Evolutionary conservation across 1,140 invertebrate species (phyloP).

Genomic region (Bombus terrestris): DNA sequence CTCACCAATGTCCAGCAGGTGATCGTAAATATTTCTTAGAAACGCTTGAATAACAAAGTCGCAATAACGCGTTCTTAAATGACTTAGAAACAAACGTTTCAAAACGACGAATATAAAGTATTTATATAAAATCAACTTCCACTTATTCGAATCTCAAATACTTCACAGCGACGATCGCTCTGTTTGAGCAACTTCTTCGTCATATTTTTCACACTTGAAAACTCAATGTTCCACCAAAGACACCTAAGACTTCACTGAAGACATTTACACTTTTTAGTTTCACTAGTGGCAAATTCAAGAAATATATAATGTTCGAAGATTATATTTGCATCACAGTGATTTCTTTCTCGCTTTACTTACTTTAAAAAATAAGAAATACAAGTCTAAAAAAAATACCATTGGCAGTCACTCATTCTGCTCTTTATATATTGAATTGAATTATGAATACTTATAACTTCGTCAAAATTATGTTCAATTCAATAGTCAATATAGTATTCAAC

Average conservation of each 20-base stretch:
- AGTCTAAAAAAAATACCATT: constrained; percentile 44
- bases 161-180: constrained; percentile 41
- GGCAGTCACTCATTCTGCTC: constrained; percentile 40
- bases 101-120: constrained; percentile 60
- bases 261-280: constrained; percentile 46
- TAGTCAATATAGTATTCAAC: background rate
- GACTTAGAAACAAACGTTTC: constrained; percentile 56
- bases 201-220: constrained; percentile 32
- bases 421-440: constrained; percentile 35
- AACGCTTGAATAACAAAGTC: constrained; percentile 54
- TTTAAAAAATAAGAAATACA: constrained; percentile 33
- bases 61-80: constrained; percentile 55
- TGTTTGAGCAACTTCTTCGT: constrained; percentile 48
- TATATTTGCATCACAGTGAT: constrained; percentile 45
- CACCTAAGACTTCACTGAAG: constrained; percentile 19
- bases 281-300: constrained; percentile 43
- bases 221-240: constrained; percentile 47
- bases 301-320: constrained; percentile 42
- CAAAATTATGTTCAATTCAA: constrained; percentile 19
- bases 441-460: constrained; percentile 13
- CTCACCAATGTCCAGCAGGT: constrained; percentile 57
- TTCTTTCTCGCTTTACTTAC: constrained; percentile 34
- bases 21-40: constrained; percentile 56
- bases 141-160: constrained; percentile 57
- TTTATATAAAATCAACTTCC: constrained; percentile 61